Conservation (phyloP, 2,797 vertebrate genomes). For the Acanthurus tractus region DNA sequence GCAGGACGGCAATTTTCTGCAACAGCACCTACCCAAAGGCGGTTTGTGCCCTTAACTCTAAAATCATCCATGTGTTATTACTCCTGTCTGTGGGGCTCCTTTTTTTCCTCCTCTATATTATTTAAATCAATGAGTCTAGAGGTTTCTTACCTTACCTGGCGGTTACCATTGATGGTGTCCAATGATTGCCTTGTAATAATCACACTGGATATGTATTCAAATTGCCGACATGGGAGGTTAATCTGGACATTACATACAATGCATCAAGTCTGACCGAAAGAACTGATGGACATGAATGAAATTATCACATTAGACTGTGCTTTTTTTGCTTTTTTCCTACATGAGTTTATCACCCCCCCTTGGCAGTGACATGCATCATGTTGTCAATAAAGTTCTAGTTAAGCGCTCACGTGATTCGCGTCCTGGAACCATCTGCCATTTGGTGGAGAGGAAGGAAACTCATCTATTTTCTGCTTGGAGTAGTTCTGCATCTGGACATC, state of each 20-base stretch:
- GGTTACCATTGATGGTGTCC: too few species aligned
- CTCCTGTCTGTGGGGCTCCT: not conserved
- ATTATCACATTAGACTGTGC: conserved; percentile 10
- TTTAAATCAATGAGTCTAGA: too few species aligned
- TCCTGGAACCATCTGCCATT: conserved; percentile 61
- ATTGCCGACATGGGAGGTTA: conserved; percentile 1
- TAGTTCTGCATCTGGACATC: conserved; percentile 69
- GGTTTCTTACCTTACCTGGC: too few species aligned
- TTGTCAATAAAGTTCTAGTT: conserved; percentile 60
- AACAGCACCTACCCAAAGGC: not conserved
- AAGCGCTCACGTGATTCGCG: conserved; percentile 42
- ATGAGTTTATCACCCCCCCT: conserved; percentile 31
- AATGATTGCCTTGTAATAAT: too few species aligned
- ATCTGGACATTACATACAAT: conserved; percentile 12
- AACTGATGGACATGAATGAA: conserved; percentile 24
- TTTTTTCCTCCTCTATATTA: too few species aligned
- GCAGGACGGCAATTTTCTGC: not conserved
- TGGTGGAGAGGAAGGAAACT: conserved; percentile 53
- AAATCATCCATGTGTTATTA: not conserved
- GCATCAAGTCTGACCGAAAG: conserved; percentile 19
- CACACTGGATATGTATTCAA: conserved; percentile 1
- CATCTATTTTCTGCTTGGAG: conserved; percentile 70
- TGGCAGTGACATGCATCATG: conserved; percentile 45
- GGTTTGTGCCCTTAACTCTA: not conserved
- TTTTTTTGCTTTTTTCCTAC: not conserved